A percentile compares a stretch with the other conserved stretches of the same genome.
phyloP scores from a whole-genome alignment of 92 coral and sea anemone species.

The Umimayanthus chanpuru region DNA sequence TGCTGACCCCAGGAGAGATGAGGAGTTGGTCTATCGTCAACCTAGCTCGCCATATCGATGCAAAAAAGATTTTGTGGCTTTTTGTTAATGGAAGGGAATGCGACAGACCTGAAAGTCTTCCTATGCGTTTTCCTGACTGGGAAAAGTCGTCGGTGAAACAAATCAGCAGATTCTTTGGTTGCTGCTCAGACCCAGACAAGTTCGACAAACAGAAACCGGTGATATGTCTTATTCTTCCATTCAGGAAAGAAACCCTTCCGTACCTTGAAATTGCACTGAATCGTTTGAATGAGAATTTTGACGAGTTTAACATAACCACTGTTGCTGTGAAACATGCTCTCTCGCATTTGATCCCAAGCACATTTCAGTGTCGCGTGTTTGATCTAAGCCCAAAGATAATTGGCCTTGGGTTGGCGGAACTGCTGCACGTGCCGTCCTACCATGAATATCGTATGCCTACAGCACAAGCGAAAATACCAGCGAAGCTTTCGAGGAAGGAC shows the following conservation, averaged over 20 bases:
- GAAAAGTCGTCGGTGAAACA: slow-evolving; percentile 69
- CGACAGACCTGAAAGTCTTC: slow-evolving; percentile 64
- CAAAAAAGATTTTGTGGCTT: slow-evolving; percentile 76
- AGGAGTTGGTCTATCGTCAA: slow-evolving; percentile 44
- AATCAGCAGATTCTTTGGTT: slow-evolving; percentile 68
- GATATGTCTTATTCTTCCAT: slow-evolving; percentile 76
- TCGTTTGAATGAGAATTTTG: slow-evolving; percentile 76
- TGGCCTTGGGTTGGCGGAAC: slow-evolving; percentile 53
- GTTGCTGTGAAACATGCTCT: slow-evolving; percentile 57
- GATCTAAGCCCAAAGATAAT: slow-evolving; percentile 64
- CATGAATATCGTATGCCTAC: slow-evolving; percentile 76
- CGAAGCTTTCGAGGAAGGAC: slow-evolving; percentile 62
- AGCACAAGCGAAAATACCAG: slow-evolving; percentile 64
- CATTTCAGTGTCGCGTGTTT: slow-evolving; percentile 37
- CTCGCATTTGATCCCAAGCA: slow-evolving; percentile 31
- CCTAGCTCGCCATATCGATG: slow-evolving; percentile 76
- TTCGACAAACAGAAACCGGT: slow-evolving; percentile 83
- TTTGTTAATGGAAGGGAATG: slow-evolving; percentile 84
- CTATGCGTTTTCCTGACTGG: slow-evolving; percentile 67
- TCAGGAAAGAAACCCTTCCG: slow-evolving; percentile 53
- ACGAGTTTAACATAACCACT: slow-evolving; percentile 55
- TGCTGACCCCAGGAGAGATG: slow-evolving; percentile 81
- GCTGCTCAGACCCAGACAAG: slow-evolving; percentile 85
- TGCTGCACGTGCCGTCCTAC: slow-evolving; percentile 41
- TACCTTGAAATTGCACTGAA: slow-evolving; percentile 67